phyloP scores from a whole-genome alignment of 2,888 invertebrate species.

The Agrochola macilenta region DNA sequence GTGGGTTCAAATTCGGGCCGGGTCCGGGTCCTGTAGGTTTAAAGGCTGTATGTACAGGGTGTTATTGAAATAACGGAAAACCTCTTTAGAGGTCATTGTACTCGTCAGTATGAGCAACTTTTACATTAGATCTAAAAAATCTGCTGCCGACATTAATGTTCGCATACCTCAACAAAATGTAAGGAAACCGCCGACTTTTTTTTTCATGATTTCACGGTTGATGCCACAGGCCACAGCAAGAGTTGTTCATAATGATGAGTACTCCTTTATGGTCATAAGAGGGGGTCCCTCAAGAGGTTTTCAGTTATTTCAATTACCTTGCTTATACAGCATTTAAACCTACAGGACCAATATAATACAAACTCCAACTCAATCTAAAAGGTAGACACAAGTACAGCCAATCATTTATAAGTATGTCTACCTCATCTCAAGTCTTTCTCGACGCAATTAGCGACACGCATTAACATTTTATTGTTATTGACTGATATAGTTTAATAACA shows the following conservation, averaged over 20 bases:
- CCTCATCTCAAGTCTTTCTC: slow-evolving; percentile 4
- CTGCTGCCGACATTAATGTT: no score
- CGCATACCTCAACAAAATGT: no score
- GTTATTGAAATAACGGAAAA: neutral
- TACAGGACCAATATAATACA: slow-evolving; percentile 30
- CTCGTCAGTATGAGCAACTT: neutral
- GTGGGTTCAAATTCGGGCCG: neutral
- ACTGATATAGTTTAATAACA: slow-evolving; percentile 57
- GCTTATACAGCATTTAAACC: neutral
- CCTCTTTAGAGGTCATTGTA: neutral
- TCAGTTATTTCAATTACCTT: no score
- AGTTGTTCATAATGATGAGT: no score
- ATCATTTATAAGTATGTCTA: slow-evolving; percentile 27
- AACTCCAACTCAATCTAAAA: neutral
- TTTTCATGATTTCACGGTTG: no score
- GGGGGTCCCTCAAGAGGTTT: no score
- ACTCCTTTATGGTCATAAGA: no score
- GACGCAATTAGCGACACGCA: slow-evolving; percentile 57
- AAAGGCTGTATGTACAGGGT: neutral
- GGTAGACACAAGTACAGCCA: neutral
- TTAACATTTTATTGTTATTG: slow-evolving; percentile 67
- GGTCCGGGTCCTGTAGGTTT: neutral
- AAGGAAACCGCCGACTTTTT: no score
- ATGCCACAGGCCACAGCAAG: no score
- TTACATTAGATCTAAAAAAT: neutral